A percentile compares a stretch with the other conserved stretches of the same genome.
phyloP scores from a whole-genome alignment of 1,140 invertebrate genomes.

The Trichogramma pretiosum region DNA sequence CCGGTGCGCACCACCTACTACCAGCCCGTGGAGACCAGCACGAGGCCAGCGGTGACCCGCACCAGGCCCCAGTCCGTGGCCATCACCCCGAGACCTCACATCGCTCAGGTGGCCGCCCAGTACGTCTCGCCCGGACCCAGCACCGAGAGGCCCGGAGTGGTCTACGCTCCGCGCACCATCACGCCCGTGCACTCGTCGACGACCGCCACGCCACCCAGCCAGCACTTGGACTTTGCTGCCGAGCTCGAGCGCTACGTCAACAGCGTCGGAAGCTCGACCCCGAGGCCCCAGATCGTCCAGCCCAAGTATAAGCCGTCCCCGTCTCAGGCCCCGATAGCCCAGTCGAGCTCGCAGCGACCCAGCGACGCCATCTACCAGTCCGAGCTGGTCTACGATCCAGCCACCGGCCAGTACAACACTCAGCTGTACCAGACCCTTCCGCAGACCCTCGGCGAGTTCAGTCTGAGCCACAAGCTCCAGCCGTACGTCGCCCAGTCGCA shows the following conservation, averaged over 20 bases:
- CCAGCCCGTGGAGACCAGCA: conserved; percentile 39
- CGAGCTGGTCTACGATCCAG: conserved; percentile 66
- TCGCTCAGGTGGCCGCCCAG: conserved; percentile 55
- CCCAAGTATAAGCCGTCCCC: conserved; percentile 30
- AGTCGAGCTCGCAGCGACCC: conserved; percentile 21
- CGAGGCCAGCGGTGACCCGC: conserved; percentile 36
- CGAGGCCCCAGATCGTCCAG: conserved; percentile 28
- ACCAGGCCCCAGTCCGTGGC: conserved; percentile 44
- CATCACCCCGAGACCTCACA: conserved; percentile 54
- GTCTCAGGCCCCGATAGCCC: conserved; percentile 33
- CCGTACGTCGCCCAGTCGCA: conserved; percentile 59
- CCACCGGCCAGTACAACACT: conserved; percentile 71
- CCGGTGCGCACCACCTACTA: conserved; percentile 33
- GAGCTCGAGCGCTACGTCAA: conserved; percentile 70
- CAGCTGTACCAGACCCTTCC: conserved; percentile 68
- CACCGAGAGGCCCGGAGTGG: conserved; percentile 42
- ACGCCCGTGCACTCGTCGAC: conserved; percentile 36
- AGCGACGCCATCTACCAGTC: conserved; percentile 62
- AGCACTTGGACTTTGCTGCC: conserved; percentile 59
- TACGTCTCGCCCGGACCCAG: conserved; percentile 48
- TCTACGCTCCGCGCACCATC: conserved; percentile 32
- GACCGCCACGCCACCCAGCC: conserved; percentile 34
- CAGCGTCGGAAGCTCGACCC: conserved; percentile 53
- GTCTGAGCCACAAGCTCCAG: conserved; percentile 63
- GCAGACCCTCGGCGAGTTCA: conserved; percentile 60